Evolutionary conservation across 2,888 invertebrate genomes (phyloP), one percentile per base, ranked within the genome.

Genomic region (Operophtera brumata): DNA sequence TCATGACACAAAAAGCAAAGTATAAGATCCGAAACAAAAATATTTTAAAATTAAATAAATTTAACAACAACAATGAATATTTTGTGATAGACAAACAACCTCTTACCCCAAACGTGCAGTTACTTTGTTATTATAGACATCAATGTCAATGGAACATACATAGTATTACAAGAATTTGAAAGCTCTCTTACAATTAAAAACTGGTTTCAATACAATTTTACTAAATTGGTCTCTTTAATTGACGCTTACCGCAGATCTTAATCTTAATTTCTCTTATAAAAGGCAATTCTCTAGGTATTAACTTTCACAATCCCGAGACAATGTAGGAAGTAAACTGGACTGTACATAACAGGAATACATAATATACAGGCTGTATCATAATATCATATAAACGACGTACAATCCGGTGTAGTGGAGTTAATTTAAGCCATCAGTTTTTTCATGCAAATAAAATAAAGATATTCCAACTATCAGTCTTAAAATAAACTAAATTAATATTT

Each of bases 381-480:
- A 7, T n/a, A n/a, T n/a, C 4, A 20, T 20, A 20, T 20, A 20
- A 20, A 3, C 2, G 30, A 9, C 9, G 9, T 30, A 41, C 28
- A 41, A 28, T 41, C 28, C 30, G 9, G 30, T 6, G 30, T 9
- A 30, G 30, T 9, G 20, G 20, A 20, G 20, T 20, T 20, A 30
- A 7, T 30, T 30, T 7, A 30, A 9, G 30, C 7, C 30, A n/a
- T 36, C 8, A 6, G 10, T 25, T n/a, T 25, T 30, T 40, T 9
- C 54, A 59, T 63, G 67, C 64, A 67, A 75, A 77, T 74, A 75
- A 57, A 47, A 47, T 47, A 20, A 3, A 28, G 40, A 70, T 70
- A 74, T 73, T 70, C 65, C 65, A 72, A 75, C 76, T 72, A 80
- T 86, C 86, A 86, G 86, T 86, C 86, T 86, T 85, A 80, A 80